Base-by-base conservation (phyloP, 1,140 invertebrate species). In the Babylonia areolata region DNA sequence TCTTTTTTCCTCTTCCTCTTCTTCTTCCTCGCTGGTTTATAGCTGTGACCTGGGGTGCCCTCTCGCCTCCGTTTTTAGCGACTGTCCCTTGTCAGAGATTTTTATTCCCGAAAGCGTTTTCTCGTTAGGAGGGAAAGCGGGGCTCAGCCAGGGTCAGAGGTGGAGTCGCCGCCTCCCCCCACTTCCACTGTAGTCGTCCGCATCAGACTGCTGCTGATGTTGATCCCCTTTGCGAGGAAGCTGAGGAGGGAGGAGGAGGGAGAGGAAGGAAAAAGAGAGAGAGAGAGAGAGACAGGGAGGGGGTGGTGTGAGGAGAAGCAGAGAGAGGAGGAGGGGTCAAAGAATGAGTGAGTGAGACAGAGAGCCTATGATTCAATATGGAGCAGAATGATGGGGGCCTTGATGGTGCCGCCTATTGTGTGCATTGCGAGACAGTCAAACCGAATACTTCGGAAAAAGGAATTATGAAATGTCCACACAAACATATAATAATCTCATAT, bases 81-180 rank as follows among this genome's bases (percentile, higher is more conserved):
- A 35, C 71, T 0, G 11, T 73, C 0, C 31, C 31, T 73, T 35
- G 71, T 73, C 31, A 17, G n/a, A 31, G 71, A 73, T 73, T 73
- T 73, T 73, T 73, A 73, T 73, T 73, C 35, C 31, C 31, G 31
- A 73, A 73, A 73, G 71, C 71, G 71, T 73, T 73, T 73, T 73
- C 71, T 73, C 71, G 71, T 73, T 35, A 35, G 71, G 71, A 5
- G 9, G 71, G 31, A 35, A 73, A 73, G 77, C 35, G 42, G 77
- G 42, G 73, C 77, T 79, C 37, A 42, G 12, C 1, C 39, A 5
- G 39, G 77, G 77, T 40, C 77, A 42, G 17, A 33, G 77, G 42
- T 20, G 37, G 17, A 31, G 6, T 37, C 77, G 77, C 23, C 15
- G 39, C 15, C 42, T 51, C 46, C 17, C 46, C 9, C 9, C 46